phyloP scores from a whole-genome alignment of 2,888 invertebrate genomes.

The Apamea anceps region DNA sequence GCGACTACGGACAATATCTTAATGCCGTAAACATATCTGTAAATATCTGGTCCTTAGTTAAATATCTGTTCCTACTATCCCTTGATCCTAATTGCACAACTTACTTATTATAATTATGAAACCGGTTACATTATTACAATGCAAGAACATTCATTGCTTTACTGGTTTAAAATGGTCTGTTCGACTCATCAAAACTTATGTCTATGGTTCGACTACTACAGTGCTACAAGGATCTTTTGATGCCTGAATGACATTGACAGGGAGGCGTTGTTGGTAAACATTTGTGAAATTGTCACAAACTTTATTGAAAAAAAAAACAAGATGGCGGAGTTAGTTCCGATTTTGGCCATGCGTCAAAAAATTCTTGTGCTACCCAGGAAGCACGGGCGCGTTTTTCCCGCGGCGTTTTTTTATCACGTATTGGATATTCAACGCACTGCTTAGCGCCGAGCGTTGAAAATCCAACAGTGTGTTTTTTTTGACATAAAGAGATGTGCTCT shows the following conservation, averaged over 20 bases:
- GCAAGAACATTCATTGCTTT: background rate
- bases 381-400: no score
- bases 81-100: slow-evolving; percentile 3
- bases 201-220: background rate
- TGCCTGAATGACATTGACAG: background rate
- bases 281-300: no score
- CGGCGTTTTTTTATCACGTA: no score
- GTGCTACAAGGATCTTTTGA: background rate
- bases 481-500: no score
- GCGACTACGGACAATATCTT: slow-evolving; percentile 26
- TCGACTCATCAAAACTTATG: background rate
- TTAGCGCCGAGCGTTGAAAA: no score
- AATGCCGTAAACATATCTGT: slow-evolving; percentile 28
- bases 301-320: no score
- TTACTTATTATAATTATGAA: background rate
- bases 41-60: slow-evolving; percentile 6
- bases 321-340: background rate
- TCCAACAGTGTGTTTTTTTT: no score
- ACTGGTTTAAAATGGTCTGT: background rate
- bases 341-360: background rate
- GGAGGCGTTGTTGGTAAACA: background rate
- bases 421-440: no score
- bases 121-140: background rate
- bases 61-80: background rate
- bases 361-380: background rate